A percentile compares a stretch with the other conserved stretches of the same genome.
Evolutionary conservation across 2,113 vertebrate species (phyloP).

Genomic region (Sceloporus undulatus): DNA sequence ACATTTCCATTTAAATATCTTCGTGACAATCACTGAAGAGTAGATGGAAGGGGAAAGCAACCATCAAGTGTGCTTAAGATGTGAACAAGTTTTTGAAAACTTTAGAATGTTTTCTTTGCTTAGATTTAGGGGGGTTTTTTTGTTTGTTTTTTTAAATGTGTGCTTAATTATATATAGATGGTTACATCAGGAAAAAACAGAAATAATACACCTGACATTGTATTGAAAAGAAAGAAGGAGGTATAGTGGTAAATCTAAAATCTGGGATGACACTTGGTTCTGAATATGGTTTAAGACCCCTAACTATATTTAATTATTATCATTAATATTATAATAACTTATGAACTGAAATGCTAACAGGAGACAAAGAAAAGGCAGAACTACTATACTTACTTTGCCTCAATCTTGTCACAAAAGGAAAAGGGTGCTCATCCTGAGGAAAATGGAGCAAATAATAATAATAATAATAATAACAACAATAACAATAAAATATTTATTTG

Average conservation of each 20-base stretch:
- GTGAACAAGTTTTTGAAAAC: constrained; percentile 61
- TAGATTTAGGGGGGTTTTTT: constrained; percentile 53
- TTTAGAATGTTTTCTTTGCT: constrained; percentile 52
- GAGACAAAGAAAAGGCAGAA: not conserved
- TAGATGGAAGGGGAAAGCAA: constrained; percentile 72
- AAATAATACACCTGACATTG: constrained; percentile 58
- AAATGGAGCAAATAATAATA: no score
- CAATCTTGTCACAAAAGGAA: no score
- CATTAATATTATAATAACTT: constrained; percentile 16
- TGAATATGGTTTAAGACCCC: constrained; percentile 46
- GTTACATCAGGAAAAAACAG: constrained; percentile 68
- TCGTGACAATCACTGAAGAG: constrained; percentile 71
- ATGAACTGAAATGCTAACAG: not conserved
- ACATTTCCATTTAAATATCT: constrained; percentile 74
- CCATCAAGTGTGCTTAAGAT: constrained; percentile 50
- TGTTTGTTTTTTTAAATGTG: constrained; percentile 54
- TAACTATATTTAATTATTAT: constrained; percentile 49
- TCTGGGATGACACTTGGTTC: constrained; percentile 43
- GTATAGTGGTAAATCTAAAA: constrained; percentile 47
- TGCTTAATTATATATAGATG: constrained; percentile 70
- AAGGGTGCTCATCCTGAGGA: no score
- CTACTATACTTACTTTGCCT: not conserved
- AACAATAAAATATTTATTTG: no score
- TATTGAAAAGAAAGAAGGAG: constrained; percentile 51
- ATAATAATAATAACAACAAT: no score